phyloP scores from a whole-genome alignment of 2,888 invertebrate genomes.

The Pandemis corylana region DNA sequence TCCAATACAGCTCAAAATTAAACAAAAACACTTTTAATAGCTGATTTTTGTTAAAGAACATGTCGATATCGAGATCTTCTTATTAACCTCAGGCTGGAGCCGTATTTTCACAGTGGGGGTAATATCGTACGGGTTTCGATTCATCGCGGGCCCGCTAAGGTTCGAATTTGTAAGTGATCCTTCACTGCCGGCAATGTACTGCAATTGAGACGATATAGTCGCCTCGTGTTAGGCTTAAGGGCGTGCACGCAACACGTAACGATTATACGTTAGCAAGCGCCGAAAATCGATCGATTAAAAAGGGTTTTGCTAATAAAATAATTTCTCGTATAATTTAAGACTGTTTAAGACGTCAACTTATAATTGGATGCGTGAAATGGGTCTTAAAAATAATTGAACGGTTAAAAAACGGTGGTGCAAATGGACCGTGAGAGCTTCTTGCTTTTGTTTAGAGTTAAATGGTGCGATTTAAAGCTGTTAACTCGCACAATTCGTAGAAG shows the following conservation, averaged over 20 bases:
- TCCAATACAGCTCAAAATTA: constrained; percentile 48
- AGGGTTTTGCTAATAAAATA: constrained; percentile 77
- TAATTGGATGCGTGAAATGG: constrained; percentile 83
- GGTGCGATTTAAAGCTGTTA: constrained; percentile 41
- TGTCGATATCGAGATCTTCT: constrained; percentile 74
- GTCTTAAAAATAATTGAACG: constrained; percentile 80
- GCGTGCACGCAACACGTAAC: constrained; percentile 75
- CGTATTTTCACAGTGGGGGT: background rate
- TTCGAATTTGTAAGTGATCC: background rate
- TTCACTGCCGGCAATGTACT: background rate
- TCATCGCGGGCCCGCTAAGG: background rate
- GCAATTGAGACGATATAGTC: background rate
- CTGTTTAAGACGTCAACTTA: constrained; percentile 83
- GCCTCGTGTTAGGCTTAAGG: constrained; percentile 51
- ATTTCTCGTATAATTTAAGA: constrained; percentile 72
- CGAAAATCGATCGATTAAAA: constrained; percentile 56
- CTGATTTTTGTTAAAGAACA: constrained; percentile 61
- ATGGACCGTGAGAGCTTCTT: constrained; percentile 64
- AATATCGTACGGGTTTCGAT: background rate
- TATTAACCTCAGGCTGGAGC: constrained; percentile 66
- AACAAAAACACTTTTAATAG: background rate
- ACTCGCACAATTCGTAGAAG: too few relatives aligned
- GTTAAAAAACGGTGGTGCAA: constrained; percentile 65
- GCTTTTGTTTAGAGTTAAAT: constrained; percentile 47
- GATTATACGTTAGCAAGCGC: constrained; percentile 70